Evolutionary conservation across 2,797 vertebrate genomes (phyloP).

Genomic region (Psittacula echo): DNA sequence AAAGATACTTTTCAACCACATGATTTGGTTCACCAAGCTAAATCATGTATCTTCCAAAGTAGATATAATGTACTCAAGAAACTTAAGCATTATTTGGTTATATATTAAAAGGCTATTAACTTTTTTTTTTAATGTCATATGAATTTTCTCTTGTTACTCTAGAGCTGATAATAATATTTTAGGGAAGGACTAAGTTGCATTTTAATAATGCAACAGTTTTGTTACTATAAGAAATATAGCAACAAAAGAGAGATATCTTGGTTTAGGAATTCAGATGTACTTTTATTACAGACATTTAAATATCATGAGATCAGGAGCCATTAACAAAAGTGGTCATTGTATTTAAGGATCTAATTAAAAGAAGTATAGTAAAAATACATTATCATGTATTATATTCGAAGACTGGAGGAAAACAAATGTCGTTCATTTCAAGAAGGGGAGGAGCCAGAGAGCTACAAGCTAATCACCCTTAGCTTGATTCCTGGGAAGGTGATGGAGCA

Average conservation of each 20-base stretch:
- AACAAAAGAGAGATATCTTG: neutral
- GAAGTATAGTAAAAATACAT: neutral
- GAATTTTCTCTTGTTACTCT: neutral
- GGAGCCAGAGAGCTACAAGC: neutral
- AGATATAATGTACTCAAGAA: neutral
- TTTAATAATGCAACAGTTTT: conserved; percentile 18
- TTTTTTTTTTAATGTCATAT: neutral
- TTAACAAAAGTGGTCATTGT: neutral
- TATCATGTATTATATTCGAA: neutral
- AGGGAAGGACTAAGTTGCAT: neutral
- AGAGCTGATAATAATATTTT: neutral
- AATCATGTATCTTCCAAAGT: neutral
- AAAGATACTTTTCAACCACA: neutral
- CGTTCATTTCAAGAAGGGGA: neutral
- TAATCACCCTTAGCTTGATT: neutral
- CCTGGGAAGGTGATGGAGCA: neutral
- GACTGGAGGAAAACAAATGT: neutral
- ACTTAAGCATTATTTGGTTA: neutral
- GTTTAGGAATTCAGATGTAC: neutral
- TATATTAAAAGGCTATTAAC: neutral
- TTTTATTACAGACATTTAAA: conserved; percentile 15
- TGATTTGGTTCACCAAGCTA: neutral
- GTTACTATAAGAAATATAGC: neutral
- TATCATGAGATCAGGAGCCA: neutral
- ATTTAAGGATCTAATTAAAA: conserved; percentile 2